Conservation (phyloP, 2,888 invertebrate genomes). For the Monochamus alternatus region DNA sequence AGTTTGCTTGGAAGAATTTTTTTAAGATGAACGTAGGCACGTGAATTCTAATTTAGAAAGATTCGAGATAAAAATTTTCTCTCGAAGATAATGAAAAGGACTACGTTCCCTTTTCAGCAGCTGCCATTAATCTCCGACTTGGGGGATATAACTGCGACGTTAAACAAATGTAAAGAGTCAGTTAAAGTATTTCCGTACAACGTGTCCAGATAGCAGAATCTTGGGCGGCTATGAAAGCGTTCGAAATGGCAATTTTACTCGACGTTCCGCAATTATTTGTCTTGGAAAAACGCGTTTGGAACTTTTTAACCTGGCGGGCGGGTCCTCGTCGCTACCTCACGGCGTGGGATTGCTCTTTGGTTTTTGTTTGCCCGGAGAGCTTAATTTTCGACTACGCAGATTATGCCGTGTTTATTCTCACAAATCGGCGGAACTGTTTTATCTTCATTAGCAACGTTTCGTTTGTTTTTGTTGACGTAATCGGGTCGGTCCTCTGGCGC, state of each 20-base stretch:
- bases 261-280: neutral
- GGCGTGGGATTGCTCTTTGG: neutral
- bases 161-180: neutral
- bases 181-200: neutral
- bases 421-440: neutral
- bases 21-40: neutral
- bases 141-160: neutral
- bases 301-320: neutral
- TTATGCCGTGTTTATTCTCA: neutral
- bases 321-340: neutral
- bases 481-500: neutral
- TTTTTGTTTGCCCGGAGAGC: neutral
- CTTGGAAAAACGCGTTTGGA: constrained; percentile 8
- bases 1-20: neutral
- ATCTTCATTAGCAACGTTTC: neutral
- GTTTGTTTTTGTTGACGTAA: neutral
- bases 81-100: no score
- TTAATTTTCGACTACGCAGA: neutral
- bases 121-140: neutral
- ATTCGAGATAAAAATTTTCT: no score
- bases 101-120: neutral
- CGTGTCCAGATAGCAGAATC: neutral
- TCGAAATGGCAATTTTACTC: neutral
- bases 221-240: neutral
- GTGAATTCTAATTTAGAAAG: no score